phyloP scores from a whole-genome alignment of 2,888 invertebrate species.

The Bruchidius siliquastri region DNA sequence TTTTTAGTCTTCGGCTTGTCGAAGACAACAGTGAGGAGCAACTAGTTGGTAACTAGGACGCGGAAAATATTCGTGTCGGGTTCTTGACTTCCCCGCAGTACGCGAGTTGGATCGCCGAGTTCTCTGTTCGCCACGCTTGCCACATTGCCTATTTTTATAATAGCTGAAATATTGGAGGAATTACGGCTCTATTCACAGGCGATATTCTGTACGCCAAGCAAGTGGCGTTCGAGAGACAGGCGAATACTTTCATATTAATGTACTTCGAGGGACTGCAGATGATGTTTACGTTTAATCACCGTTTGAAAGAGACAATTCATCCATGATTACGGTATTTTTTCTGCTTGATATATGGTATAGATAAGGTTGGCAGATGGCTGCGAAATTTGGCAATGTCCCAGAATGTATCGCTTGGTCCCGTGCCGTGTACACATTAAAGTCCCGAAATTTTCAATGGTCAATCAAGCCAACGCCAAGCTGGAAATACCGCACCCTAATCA shows the following conservation, averaged over 20 bases:
- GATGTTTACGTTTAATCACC: background rate
- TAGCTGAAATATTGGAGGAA: background rate
- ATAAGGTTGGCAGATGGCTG: too few relatives aligned
- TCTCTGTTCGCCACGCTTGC: background rate
- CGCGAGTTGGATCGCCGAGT: background rate
- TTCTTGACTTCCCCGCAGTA: background rate
- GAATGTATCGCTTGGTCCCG: too few relatives aligned
- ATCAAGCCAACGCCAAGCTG: too few relatives aligned
- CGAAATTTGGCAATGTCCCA: too few relatives aligned
- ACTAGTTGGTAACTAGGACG: constrained; percentile 15
- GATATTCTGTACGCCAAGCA: background rate
- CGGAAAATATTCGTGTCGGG: constrained; percentile 11
- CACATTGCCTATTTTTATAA: background rate
- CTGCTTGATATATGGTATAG: too few relatives aligned
- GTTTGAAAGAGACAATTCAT: background rate
- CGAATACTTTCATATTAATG: background rate
- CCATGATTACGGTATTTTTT: background rate
- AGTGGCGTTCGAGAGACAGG: background rate
- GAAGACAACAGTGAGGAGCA: constrained; percentile 3
- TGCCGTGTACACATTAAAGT: too few relatives aligned
- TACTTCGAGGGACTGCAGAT: background rate
- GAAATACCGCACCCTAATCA: too few relatives aligned
- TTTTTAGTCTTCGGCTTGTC: background rate
- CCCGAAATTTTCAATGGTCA: too few relatives aligned
- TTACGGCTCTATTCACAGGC: background rate